Evolutionary conservation across 2,888 invertebrate species (phyloP).

Genomic region (Lissocephala sabroskyi): DNA sequence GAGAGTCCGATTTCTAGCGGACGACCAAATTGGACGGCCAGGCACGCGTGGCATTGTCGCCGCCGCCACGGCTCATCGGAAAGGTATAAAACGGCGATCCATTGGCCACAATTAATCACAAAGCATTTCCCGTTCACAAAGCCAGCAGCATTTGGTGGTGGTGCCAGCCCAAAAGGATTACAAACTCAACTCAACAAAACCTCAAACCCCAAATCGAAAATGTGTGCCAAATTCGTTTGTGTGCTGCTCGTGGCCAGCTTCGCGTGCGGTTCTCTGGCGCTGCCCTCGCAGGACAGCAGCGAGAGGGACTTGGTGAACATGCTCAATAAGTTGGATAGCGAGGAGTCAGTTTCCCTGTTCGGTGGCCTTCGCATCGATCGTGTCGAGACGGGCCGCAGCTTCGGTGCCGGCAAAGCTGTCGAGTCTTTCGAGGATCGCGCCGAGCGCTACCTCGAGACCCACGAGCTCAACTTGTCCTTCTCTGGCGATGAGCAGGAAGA

Average conservation of each 20-base stretch:
- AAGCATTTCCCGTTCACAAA: slow-evolving; percentile 67
- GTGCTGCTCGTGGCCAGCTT: slow-evolving; percentile 67
- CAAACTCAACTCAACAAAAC: slow-evolving; percentile 13
- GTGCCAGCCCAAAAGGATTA: slow-evolving; percentile 43
- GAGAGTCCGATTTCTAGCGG: slow-evolving; percentile 53
- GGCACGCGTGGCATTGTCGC: slow-evolving; percentile 33
- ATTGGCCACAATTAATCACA: slow-evolving; percentile 71
- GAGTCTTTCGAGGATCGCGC: slow-evolving; percentile 73
- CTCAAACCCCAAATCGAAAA: slow-evolving; percentile 31
- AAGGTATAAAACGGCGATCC: slow-evolving; percentile 67
- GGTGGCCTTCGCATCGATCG: slow-evolving; percentile 73
- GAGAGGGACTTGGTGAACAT: slow-evolving; percentile 73
- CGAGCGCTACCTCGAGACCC: slow-evolving; percentile 73
- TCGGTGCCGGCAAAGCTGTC: slow-evolving; percentile 55
- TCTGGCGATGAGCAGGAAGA: slow-evolving; percentile 68
- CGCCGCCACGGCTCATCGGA: slow-evolving; percentile 38
- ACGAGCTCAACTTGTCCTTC: slow-evolving; percentile 73
- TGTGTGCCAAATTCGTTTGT: slow-evolving; percentile 70
- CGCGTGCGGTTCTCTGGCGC: slow-evolving; percentile 61
- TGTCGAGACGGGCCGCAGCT: slow-evolving; percentile 65
- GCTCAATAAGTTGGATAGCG: slow-evolving; percentile 73
- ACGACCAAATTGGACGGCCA: slow-evolving; percentile 51
- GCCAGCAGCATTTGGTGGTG: slow-evolving; percentile 61
- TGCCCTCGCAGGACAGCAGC: slow-evolving; percentile 69
- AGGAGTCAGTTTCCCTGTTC: slow-evolving; percentile 70